A percentile compares a stretch with the other conserved stretches of the same genome.
These are phyloP conservation scores for Kuschelorhynchus macadamiae DNA, from an alignment of 2,888 invertebrate species.

Conservation along the genomic window DNA sequence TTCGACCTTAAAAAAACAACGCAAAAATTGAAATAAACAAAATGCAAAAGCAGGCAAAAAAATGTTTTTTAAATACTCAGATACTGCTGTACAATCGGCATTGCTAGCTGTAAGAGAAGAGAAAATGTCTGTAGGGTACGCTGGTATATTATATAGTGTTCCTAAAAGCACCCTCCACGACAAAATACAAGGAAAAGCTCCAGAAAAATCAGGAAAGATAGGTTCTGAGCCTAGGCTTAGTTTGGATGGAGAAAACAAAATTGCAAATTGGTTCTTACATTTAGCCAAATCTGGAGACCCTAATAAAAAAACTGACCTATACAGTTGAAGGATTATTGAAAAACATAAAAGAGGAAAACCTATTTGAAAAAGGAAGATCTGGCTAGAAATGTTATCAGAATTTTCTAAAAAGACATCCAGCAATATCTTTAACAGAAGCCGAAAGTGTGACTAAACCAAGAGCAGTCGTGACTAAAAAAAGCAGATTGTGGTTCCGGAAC, in stretches of 20 bases:
- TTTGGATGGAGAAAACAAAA: constrained; percentile 54
- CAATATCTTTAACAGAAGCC: constrained; percentile 48
- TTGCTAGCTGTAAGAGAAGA: background rate
- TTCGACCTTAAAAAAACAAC: constrained; percentile 10
- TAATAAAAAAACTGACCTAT: constrained; percentile 56
- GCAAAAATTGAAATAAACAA: constrained; percentile 17
- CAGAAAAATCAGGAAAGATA: constrained; percentile 49
- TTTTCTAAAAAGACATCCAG: constrained; percentile 58
- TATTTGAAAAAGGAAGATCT: constrained; percentile 4
- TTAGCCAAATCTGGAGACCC: constrained; percentile 60
- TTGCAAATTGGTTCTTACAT: constrained; percentile 54
- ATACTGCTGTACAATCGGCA: constrained; percentile 14
- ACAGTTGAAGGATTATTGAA: constrained; percentile 55
- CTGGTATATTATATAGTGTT: background rate
- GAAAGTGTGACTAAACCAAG: constrained; percentile 44
- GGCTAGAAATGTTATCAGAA: constrained; percentile 49
- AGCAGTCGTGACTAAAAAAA: constrained; percentile 36
- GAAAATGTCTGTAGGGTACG: background rate
- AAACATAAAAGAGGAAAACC: constrained; percentile 19
- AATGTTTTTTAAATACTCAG: constrained; percentile 15
- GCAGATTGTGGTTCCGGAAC: constrained; percentile 37
- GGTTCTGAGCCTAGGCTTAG: constrained; percentile 51
- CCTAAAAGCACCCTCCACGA: constrained; percentile 38
- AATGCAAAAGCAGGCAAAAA: constrained; percentile 20
- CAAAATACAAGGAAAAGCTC: constrained; percentile 37